Base-by-base conservation (phyloP, 2,113 vertebrate species). In the Platichthys flesus region DNA sequence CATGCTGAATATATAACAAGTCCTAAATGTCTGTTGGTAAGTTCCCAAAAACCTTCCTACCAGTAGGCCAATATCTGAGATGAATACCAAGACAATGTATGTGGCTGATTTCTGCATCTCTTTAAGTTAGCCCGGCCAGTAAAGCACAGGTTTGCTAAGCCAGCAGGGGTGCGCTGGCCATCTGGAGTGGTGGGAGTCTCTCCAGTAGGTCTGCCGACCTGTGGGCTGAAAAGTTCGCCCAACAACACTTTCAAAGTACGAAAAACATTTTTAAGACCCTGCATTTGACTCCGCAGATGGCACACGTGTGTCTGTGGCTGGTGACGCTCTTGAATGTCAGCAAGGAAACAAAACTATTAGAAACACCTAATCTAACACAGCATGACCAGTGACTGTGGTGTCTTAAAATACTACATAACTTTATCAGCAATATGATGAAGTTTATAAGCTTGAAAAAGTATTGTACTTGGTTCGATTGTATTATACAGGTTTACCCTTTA, bases 121-220 rank as follows among this genome's bases (percentile, higher is more conserved):
- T 83, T 58, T 35, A 77, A 74, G 75, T 71, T 77, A 79, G 74
- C 62, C 65, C 2, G 2, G 49, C 72, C 65, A 18, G 57, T 71
- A 79, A 65, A 67, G 73, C 71, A 60, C 67, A 84, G 83, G 74
- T 84, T 82, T 60, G 51, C 68, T 65, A 28, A 47, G 78, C 70
- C 80, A 82, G 86, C 78, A 73, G 85, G 89, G 71, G 78, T 45
- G 75, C 24, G 49, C 55, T 57, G 57, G 70, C 86, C 86, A 88
- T 90, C 86, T 87, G 89, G 86, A 85, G 63, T 31, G 54, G 82
- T 87, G 87, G 81, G 87, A 74, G 83, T 89, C 81, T 82, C 82
- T 77, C 35, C 56, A 68, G 67, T 78, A 52, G 74, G 67, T 78
- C 79, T 55, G 66, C 66, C 5, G 81, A 87, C 85, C 87, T 71